Conservation (phyloP, 2,113 vertebrate species). For the Mus pahari region DNA sequence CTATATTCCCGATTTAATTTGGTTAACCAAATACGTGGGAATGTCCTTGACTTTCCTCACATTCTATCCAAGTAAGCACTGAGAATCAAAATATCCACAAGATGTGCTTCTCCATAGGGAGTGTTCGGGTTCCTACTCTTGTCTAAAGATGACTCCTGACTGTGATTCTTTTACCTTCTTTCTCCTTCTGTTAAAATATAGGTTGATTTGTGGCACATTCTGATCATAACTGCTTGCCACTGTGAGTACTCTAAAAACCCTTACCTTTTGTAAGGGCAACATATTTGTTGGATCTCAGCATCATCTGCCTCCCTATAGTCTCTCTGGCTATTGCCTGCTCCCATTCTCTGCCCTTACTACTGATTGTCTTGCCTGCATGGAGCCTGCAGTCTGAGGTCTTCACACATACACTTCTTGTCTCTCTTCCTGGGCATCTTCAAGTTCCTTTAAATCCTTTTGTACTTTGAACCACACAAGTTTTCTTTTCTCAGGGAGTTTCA, state of each 20-base stretch:
- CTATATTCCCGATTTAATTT: background rate
- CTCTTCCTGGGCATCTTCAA: background rate
- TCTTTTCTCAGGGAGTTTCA: background rate
- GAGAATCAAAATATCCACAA: too few species aligned
- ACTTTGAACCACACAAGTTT: background rate
- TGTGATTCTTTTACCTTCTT: too few species aligned
- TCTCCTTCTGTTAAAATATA: background rate
- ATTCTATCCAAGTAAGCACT: background rate
- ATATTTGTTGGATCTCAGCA: background rate
- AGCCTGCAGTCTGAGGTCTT: fast-evolving
- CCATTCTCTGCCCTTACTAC: too few species aligned
- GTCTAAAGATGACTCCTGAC: background rate
- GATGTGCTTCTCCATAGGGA: too few species aligned
- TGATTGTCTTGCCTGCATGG: background rate
- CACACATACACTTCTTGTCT: background rate
- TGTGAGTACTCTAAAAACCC: background rate
- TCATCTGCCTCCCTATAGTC: background rate
- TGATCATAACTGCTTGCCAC: background rate
- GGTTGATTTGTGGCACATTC: background rate
- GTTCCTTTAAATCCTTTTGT: background rate
- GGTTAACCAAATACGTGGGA: background rate
- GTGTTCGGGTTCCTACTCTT: background rate
- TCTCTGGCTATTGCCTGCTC: background rate
- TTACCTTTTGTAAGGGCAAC: background rate
- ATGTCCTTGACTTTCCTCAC: background rate